These are phyloP conservation scores for Casuarius casuarius DNA, from an alignment of 2,113 vertebrate species.

Conservation along the genomic window DNA sequence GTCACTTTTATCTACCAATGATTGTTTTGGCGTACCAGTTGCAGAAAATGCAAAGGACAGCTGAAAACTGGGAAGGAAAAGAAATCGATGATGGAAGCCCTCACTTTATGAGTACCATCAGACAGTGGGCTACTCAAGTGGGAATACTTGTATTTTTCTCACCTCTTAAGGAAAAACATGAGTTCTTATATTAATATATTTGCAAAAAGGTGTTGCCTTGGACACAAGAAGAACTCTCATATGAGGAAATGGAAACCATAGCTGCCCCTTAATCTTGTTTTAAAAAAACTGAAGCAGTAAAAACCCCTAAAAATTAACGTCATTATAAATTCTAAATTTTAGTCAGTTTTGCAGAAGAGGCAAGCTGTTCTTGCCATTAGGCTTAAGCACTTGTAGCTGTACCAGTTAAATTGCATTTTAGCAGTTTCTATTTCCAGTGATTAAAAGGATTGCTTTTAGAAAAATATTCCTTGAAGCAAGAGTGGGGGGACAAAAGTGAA, in stretches of 20 bases:
- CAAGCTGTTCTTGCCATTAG: background rate
- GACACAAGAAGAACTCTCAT: too few relatives aligned
- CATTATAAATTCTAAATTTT: background rate
- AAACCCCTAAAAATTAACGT: background rate
- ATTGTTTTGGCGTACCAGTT: background rate
- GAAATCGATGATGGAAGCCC: background rate
- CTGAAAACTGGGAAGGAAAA: background rate
- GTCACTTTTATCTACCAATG: background rate
- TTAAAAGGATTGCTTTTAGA: background rate
- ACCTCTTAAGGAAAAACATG: background rate
- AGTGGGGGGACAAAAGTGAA: background rate
- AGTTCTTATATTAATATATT: background rate
- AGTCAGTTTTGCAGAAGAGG: background rate
- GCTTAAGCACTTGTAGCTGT: background rate
- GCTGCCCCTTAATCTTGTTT: background rate
- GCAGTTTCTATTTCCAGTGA: background rate
- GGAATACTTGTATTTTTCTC: background rate
- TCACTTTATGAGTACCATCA: too few relatives aligned
- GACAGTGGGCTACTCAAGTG: rapidly evolving
- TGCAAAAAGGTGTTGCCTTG: background rate
- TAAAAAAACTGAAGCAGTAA: background rate
- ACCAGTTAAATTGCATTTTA: background rate
- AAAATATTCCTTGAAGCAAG: background rate
- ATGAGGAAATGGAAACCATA: background rate
- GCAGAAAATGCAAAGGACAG: background rate